Percentiles rank a stretch among this genome's conserved stretches.
Conservation (phyloP, 2,797 vertebrate species). For the Avahi laniger region DNA sequence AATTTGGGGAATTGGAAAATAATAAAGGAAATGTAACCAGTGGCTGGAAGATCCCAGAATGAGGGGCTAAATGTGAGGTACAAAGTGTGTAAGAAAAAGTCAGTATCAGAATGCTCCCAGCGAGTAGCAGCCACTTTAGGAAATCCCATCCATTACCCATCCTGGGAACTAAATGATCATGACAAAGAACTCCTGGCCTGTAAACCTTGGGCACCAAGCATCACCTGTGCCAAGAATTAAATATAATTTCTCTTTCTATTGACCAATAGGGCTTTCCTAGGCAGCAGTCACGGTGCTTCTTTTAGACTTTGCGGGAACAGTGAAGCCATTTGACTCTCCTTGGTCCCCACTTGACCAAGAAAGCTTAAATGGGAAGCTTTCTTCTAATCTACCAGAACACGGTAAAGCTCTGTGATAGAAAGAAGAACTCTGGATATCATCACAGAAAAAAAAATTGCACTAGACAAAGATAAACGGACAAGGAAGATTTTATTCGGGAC, state of each 20-base stretch:
- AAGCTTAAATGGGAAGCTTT: neutral
- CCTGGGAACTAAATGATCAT: neutral
- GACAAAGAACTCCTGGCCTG: neutral
- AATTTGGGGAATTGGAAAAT: neutral
- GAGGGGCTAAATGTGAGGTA: neutral
- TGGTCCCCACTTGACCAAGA: neutral
- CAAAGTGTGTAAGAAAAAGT: neutral
- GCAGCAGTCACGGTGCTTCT: neutral
- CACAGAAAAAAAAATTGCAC: neutral
- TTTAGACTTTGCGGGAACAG: neutral
- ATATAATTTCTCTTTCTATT: neutral
- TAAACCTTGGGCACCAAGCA: neutral
- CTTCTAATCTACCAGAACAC: neutral
- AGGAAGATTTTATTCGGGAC: neutral
- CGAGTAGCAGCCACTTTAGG: neutral
- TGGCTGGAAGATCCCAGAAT: neutral
- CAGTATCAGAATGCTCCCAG: neutral
- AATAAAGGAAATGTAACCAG: neutral
- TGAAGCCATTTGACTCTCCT: neutral
- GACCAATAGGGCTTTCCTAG: neutral
- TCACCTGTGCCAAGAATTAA: neutral
- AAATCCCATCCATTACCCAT: neutral
- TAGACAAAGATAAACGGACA: neutral
- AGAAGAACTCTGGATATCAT: neutral
- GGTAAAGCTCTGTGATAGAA: neutral